Evolutionary conservation across 2,797 vertebrate genomes (phyloP), one percentile per base, ranked within the genome.

Genomic region (Sciurus vulgaris): DNA sequence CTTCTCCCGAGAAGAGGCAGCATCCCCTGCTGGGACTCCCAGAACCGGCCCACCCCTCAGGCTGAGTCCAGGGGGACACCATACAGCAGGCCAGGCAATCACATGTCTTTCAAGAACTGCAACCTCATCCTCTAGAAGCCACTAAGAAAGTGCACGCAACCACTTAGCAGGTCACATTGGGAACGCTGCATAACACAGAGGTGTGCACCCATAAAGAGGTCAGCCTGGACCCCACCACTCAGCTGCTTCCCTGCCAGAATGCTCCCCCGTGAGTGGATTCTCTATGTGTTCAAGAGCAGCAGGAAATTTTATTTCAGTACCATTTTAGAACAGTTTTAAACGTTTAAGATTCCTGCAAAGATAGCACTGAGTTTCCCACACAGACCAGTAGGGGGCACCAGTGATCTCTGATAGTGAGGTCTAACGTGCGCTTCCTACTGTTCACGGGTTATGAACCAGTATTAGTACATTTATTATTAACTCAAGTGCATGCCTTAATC

Each of bases 331-430:
- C 1, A 41, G 24, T 44, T 63, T 44, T 33, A 1, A 28, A 18
- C 51, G 61, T 72, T n/a, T 3, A n/a, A 84, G 33, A 77, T 22
- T 20, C 35, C 20, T 24, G 11, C 24, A 35, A 61, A 69, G n/a
- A 14, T 0, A 47, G 69, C 7, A 70, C 17, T 7, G 51, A 56
- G 17, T 44, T 44, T 35, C 38, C 22, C 9, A 6, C 2, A 3
- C 12, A 0, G 2, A 10, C 22, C 54, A 56, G 30, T 35, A 30
- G 69, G 22, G 30, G 56, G 24, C 28, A 14, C 33, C 9, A 20
- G 18, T 0, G 0, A 4, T 10, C 41, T 47, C 15, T 49, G 38
- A 26, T 11, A 56, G 0, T 7, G 12, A 74, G 17, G 26, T n/a
- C 41, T 86, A 28, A 6, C 17, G 1, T 33, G 38, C 4, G 7